Conservation (phyloP, 2,797 vertebrate genomes). For the Aeoliscus strigatus region DNA sequence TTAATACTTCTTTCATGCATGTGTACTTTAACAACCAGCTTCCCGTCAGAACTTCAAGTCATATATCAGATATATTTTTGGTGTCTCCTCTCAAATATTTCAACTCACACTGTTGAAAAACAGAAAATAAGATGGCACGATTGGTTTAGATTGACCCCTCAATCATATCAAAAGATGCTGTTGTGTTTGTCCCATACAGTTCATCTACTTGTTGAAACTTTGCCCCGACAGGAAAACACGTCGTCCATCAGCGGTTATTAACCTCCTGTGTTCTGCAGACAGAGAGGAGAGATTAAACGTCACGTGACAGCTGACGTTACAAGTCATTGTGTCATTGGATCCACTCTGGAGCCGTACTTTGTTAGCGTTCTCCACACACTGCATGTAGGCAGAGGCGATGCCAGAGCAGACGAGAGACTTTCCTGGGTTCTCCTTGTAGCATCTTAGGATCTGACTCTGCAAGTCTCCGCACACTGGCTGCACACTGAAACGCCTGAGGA, state of each 20-base stretch:
- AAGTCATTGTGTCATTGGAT: neutral
- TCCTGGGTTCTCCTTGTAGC: constrained; percentile 81
- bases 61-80: too few species aligned
- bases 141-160: constrained; percentile 21
- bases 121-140: constrained; percentile 3
- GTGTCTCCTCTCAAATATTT: too few species aligned
- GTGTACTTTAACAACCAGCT: constrained; percentile 7
- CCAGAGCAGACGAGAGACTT: constrained; percentile 87
- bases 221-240: constrained; percentile 2
- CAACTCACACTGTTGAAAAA: too few species aligned
- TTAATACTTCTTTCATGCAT: constrained; percentile 11
- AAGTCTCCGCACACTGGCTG: constrained; percentile 85
- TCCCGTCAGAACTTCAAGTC: too few species aligned
- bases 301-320: neutral
- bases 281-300: constrained; percentile 1
- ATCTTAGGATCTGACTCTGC: constrained; percentile 86
- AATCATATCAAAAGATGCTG: constrained; percentile 13
- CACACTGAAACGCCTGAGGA: constrained; percentile 75
- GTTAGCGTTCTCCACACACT: constrained; percentile 87
- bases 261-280: constrained; percentile 56
- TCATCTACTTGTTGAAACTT: constrained; percentile 8
- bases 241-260: constrained; percentile 34
- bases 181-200: too few species aligned
- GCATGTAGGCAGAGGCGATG: constrained; percentile 86
- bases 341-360: constrained; percentile 69